Evolutionary conservation across 2,113 vertebrate species (phyloP), one percentile per base, ranked within the genome.

Genomic region (Paramisgurnus dabryanus): DNA sequence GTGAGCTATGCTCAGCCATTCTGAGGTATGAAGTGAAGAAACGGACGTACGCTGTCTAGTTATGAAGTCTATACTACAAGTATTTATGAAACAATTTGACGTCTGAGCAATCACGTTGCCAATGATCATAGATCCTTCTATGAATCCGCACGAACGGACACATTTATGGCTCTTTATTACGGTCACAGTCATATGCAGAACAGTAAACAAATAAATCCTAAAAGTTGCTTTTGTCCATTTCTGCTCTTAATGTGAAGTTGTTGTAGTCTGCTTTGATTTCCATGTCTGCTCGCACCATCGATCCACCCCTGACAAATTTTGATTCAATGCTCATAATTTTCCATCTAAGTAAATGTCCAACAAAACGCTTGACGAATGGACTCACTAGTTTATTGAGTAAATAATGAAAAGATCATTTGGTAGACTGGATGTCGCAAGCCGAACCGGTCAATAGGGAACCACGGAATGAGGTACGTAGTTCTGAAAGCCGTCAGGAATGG

Each of bases 331-430:
- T 79, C 67, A 85, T 80, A 83, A 80, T 77, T 85, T 80, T 79
- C 81, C 76, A 68, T 76, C 70, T 67, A 81, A 76, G 57, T 78
- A 83, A 79, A 87, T 84, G 81, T 83, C 81, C 63, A 79, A 84
- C 64, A 64, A 79, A 85, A 82, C 75, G 53, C 74, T 76, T 85
- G 81, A 83, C 71, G 63, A 83, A 83, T 85, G 58, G 65, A 78
- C 76, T 79, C 18, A 85, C 67, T 76, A 65, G 76, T 79, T 82
- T 79, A 82, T 63, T 8, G 79, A 80, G 76, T 85, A 87, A 85
- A 82, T 81, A 84, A 78, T 80, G 76, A 84, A 84, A 84, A 69
- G 61, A 83, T 80, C 71, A 73, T 83, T 81, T 83, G 75, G 75
- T 49, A 61, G 77, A 81, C 71, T 73, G 18, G 49, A 75, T 78